phyloP scores from a whole-genome alignment of 2,888 invertebrate genomes.

The Drosophila falleni region DNA sequence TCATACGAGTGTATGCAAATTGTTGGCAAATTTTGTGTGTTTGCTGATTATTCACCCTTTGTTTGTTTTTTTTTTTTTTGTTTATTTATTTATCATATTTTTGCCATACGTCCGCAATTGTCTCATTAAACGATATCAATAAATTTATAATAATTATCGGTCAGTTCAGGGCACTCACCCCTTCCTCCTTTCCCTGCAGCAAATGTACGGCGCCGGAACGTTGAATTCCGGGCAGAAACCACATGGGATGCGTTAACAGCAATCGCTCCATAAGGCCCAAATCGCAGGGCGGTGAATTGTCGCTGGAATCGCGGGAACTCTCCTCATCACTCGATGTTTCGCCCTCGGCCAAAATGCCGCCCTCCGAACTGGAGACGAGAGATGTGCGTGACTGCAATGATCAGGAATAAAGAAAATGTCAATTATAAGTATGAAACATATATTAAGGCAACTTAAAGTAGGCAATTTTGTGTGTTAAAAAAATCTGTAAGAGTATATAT shows the following conservation, averaged over 20 bases:
- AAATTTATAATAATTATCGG: slow-evolving; percentile 65
- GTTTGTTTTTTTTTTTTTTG: slow-evolving; percentile 21
- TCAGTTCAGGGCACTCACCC: slow-evolving; percentile 88
- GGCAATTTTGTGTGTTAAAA: not conserved
- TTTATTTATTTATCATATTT: slow-evolving; percentile 14
- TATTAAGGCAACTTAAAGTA: not conserved
- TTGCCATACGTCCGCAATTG: slow-evolving; percentile 50
- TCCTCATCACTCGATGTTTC: slow-evolving; percentile 88
- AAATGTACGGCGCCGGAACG: slow-evolving; percentile 97
- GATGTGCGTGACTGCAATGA: slow-evolving; percentile 84
- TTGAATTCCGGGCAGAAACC: slow-evolving; percentile 97
- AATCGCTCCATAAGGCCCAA: slow-evolving; percentile 94
- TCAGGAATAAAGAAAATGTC: not conserved
- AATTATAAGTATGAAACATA: not conserved
- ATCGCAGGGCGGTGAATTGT: slow-evolving; percentile 91
- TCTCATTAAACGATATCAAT: slow-evolving; percentile 70
- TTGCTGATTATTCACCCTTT: slow-evolving; percentile 39
- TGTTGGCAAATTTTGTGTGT: slow-evolving; percentile 64
- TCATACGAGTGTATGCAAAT: slow-evolving; percentile 23
- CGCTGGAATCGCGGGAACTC: slow-evolving; percentile 86
- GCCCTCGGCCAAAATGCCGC: slow-evolving; percentile 86
- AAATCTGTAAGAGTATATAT: too few species aligned
- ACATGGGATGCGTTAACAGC: slow-evolving; percentile 96
- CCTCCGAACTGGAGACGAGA: slow-evolving; percentile 86
- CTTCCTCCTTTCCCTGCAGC: slow-evolving; percentile 96